Evolutionary conservation across 1,140 invertebrate genomes (phyloP).

Genomic region (Lordiphosa stackelbergi): DNA sequence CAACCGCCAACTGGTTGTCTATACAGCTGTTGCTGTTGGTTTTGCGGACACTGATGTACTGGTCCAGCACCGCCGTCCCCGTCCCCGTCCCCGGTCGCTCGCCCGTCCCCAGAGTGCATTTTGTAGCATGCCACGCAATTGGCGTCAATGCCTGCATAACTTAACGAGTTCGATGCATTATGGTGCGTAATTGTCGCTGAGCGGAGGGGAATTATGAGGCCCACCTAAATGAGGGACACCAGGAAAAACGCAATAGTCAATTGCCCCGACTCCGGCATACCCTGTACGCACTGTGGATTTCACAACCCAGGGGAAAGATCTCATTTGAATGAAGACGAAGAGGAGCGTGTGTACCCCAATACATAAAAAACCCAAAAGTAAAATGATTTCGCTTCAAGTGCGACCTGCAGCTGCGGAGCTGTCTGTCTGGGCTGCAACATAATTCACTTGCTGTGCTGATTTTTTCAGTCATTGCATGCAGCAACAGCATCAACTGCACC

Average conservation of each 20-base stretch:
- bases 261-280: not conserved
- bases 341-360: not conserved
- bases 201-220: slow-evolving; percentile 33
- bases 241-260: not conserved
- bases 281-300: not conserved
- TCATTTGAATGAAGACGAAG: not conserved
- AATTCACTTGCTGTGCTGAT: slow-evolving; percentile 54
- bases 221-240: slow-evolving; percentile 21
- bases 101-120: slow-evolving; percentile 41
- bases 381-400: slow-evolving; percentile 43
- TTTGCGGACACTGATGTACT: slow-evolving; percentile 3
- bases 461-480: slow-evolving; percentile 50
- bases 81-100: not conserved
- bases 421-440: slow-evolving; percentile 36
- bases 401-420: slow-evolving; percentile 19
- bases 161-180: slow-evolving; percentile 47
- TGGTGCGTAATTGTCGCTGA: slow-evolving; percentile 41
- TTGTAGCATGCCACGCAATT: slow-evolving; percentile 51
- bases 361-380: slow-evolving; percentile 7
- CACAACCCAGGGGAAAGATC: no score
- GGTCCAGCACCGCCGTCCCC: slow-evolving; percentile 1
- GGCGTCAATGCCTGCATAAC: slow-evolving; percentile 61
- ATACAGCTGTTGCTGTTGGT: slow-evolving; percentile 10
- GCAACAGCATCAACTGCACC: slow-evolving; percentile 24
- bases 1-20: slow-evolving; percentile 47